Evolutionary conservation across 2,888 invertebrate species (phyloP).

Genomic region (Gortyna flavago): DNA sequence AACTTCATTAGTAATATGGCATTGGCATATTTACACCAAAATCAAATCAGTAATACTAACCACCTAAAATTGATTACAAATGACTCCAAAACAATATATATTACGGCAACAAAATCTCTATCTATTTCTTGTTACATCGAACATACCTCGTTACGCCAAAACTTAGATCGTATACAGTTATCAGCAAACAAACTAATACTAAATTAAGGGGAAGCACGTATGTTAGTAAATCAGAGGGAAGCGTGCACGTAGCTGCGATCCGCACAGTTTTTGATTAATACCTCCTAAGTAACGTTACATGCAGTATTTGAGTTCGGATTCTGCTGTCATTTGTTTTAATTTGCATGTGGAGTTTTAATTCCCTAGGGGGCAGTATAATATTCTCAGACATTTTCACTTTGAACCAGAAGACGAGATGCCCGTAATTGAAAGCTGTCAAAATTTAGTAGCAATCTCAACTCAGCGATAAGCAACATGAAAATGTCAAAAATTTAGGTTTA

Average conservation of each 20-base stretch:
- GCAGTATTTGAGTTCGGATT: constrained; percentile 35
- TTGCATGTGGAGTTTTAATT: constrained; percentile 22
- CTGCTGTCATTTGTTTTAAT: constrained; percentile 40
- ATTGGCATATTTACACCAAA: not conserved
- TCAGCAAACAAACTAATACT: constrained; percentile 71
- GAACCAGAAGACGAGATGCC: not conserved
- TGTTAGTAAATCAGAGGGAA: constrained; percentile 71
- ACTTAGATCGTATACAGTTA: constrained; percentile 64
- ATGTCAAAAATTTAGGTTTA: not conserved
- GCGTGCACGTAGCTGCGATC: constrained; percentile 72
- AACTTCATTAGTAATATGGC: not conserved
- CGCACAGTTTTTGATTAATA: constrained; percentile 76
- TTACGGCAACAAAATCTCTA: constrained; percentile 40
- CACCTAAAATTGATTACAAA: constrained; percentile 33
- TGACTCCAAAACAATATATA: constrained; percentile 29
- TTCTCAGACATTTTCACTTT: not conserved
- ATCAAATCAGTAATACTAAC: not conserved
- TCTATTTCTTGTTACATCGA: constrained; percentile 50
- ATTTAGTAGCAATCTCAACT: too few relatives aligned
- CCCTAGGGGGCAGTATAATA: not conserved
- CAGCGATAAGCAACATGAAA: not conserved
- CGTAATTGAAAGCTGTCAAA: too few relatives aligned
- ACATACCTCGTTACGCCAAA: constrained; percentile 57
- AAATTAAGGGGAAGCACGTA: constrained; percentile 67
- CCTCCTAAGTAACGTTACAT: constrained; percentile 42